A percentile compares a stretch with the other conserved stretches of the same genome.
These are phyloP conservation scores for Paratilapia polleni DNA, from an alignment of 2,113 vertebrate species.

Conservation along the genomic window DNA sequence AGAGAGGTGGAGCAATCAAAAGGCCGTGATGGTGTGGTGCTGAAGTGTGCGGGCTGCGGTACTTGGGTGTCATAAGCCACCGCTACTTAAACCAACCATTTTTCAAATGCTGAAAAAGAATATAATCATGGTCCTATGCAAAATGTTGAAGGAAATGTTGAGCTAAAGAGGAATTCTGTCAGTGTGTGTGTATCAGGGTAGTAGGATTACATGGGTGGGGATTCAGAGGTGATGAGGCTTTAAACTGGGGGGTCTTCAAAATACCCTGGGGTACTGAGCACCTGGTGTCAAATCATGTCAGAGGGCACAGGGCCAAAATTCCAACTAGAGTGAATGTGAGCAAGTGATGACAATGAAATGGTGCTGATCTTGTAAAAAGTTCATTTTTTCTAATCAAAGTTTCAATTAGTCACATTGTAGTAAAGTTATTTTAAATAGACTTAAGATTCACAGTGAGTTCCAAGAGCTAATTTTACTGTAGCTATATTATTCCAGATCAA, in stretches of 20 bases:
- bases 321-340: constrained; percentile 34
- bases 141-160: constrained; percentile 10
- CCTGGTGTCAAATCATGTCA: constrained; percentile 65
- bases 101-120: constrained; percentile 23
- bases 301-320: constrained; percentile 54
- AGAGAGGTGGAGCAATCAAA: constrained; percentile 77
- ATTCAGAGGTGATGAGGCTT: constrained; percentile 69
- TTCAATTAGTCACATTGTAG: not conserved
- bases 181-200: constrained; percentile 11
- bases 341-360: constrained; percentile 56
- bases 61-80: constrained; percentile 53
- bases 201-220: constrained; percentile 46
- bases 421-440: not conserved
- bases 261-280: constrained; percentile 48
- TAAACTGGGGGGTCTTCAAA: constrained; percentile 52
- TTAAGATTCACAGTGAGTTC: not conserved
- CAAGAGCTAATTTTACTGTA: not conserved
- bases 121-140: not conserved
- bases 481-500: not conserved
- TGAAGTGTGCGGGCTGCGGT: constrained; percentile 55
- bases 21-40: constrained; percentile 48
- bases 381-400: not conserved
- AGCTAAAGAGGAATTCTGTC: not conserved
- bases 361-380: constrained; percentile 14
- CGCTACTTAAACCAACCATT: constrained; percentile 32